Evolutionary conservation across 2,888 invertebrate genomes (phyloP).

Genomic region (Quadriops clusia): DNA sequence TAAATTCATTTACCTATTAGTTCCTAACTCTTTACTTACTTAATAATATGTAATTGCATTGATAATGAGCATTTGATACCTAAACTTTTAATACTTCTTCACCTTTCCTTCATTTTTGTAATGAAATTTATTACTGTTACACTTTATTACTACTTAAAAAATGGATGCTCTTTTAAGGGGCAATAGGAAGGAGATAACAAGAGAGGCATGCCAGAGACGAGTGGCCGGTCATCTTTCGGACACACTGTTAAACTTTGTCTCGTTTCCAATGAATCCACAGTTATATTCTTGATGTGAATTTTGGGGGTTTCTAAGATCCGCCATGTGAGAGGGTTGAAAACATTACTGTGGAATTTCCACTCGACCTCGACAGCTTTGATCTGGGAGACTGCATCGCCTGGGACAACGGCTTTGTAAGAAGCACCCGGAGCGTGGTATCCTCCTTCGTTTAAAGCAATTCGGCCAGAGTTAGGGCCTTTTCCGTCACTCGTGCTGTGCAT

Average conservation of each 20-base stretch:
- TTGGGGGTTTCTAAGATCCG: conserved; percentile 60
- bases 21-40: no score
- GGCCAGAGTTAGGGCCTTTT: conserved; percentile 25
- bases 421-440: conserved; percentile 60
- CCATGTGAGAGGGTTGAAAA: conserved; percentile 78
- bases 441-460: conserved; percentile 27
- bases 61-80: no score
- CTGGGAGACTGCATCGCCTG: conserved; percentile 51
- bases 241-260: conserved; percentile 59
- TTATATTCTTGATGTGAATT: conserved; percentile 59
- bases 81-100: no score
- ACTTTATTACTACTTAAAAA: no score
- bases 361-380: conserved; percentile 57
- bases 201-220: conserved; percentile 52
- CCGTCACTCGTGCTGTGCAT: conserved; percentile 48
- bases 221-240: conserved; percentile 50
- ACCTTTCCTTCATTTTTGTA: no score
- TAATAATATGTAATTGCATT: no score
- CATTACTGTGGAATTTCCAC: conserved; percentile 68
- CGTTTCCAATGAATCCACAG: conserved; percentile 61
- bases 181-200: conserved; percentile 35
- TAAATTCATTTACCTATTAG: no score
- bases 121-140: no score
- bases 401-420: conserved; percentile 52
- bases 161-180: no score